A percentile compares a stretch with the other conserved stretches of the same genome.
These are phyloP conservation scores for Lypha dubia DNA, from an alignment of 2,888 invertebrate species.

Conservation along the genomic window DNA sequence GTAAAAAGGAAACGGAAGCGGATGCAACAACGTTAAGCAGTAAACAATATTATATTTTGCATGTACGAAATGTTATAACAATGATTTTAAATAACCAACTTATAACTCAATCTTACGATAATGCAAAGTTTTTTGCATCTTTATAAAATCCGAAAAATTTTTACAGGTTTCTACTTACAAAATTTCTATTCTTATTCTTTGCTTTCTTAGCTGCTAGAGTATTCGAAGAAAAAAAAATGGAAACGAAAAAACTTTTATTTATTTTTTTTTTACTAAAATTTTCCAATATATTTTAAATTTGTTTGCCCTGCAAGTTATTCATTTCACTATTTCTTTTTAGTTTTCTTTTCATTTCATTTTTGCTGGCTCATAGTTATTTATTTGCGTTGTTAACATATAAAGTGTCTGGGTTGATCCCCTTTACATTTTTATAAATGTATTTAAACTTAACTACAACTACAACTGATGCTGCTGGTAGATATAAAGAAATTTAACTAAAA, in stretches of 20 bases:
- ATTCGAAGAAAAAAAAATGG: background rate
- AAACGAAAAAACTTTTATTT: no score
- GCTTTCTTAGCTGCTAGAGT: background rate
- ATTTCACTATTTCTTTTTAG: background rate
- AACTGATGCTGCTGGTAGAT: constrained; percentile 5
- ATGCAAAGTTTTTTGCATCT: background rate
- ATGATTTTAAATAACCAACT: constrained; percentile 9
- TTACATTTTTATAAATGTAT: constrained; percentile 33
- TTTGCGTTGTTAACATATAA: constrained; percentile 35
- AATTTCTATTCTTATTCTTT: background rate
- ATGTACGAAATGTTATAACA: background rate
- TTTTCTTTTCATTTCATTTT: background rate
- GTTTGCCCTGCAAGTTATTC: constrained; percentile 1
- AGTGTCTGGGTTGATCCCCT: constrained; percentile 25
- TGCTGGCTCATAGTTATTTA: constrained; percentile 8
- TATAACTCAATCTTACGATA: background rate
- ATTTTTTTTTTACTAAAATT: background rate
- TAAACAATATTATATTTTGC: constrained; percentile 26
- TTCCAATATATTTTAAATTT: constrained; percentile 31
- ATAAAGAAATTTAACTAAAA: constrained; percentile 36
- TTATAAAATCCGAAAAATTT: background rate
- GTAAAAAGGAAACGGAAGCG: constrained; percentile 51
- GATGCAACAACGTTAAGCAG: constrained; percentile 39
- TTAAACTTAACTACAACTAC: constrained; percentile 7
- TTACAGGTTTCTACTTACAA: background rate